Evolutionary conservation across 2,888 invertebrate species (phyloP), one percentile per base, ranked within the genome.

Genomic region (Hypselothyrea guttata): DNA sequence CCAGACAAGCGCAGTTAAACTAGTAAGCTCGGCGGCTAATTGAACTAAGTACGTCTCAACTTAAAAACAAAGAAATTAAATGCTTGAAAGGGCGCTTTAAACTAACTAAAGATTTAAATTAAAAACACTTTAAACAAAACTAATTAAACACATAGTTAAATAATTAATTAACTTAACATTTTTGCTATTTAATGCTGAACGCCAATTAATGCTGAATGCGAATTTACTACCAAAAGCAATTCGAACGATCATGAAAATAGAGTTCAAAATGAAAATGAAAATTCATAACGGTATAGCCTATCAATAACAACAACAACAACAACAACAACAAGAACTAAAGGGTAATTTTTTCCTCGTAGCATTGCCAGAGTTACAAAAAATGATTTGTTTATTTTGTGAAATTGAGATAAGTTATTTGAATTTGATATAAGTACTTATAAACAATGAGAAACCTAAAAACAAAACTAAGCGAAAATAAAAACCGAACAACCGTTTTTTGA

Each of bases 321-420:
- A 70, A 41, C 22, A 58, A 48, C 27, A 52, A 58, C 18, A 70
- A 56, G 35, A 63, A 69, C 60, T 59, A 75, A 71, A 78, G 66
- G 79, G 79, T 74, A 78, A 74, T 78, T 74, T 77, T 72, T 70
- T 78, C 72, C 71, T 59, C 72, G 60, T 71, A 75, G 76, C 48
- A 66, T 58, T 65, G 60, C 52, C 56, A 59, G 22, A 44, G 9
- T 3, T 30, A 34, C 11, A 2, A 8, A 12, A 44, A 22, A 51
- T n/a, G 40, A 15, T 65, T 53, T 53, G 42, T 46, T 75, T 52
- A 41, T 48, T 46, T 71, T 44, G 16, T 65, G 22, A 41, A 37
- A 52, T 61, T 59, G 62, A 55, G 40, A 70, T 56, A 49, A 66
- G 51, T 76, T 76, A 41, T 52, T 74, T 69, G 27, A 61, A 69